A percentile compares a stretch with the other conserved stretches of the same genome.
These are phyloP conservation scores for Cuniculus paca DNA, from an alignment of 2,797 vertebrate genomes.

Conservation along the genomic window DNA sequence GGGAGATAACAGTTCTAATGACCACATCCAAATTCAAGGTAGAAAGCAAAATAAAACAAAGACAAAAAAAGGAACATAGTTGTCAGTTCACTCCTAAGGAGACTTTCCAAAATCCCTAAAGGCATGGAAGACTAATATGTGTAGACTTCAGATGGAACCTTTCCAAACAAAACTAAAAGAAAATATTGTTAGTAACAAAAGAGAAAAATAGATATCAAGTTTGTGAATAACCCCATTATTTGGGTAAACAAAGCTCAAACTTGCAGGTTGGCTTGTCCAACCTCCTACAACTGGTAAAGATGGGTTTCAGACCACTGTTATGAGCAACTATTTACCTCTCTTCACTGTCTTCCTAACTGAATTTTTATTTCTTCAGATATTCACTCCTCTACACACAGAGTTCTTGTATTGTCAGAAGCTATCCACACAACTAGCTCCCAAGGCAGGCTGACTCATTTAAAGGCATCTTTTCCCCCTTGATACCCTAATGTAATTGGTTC, in stretches of 20 bases:
- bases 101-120: slow-evolving; percentile 8
- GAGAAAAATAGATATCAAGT: neutral
- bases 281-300: neutral
- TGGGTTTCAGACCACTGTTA: neutral
- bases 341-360: neutral
- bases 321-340: neutral
- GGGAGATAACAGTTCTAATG: neutral
- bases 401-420: neutral
- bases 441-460: neutral
- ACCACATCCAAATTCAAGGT: slow-evolving; percentile 15
- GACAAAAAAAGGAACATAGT: neutral
- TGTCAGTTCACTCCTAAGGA: slow-evolving; percentile 1
- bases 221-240: neutral
- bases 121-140: neutral
- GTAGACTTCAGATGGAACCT: neutral
- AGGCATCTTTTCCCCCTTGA: neutral
- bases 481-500: neutral
- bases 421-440: neutral
- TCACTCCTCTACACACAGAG: neutral
- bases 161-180: slow-evolving; percentile 2
- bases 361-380: neutral
- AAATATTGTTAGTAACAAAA: slow-evolving; percentile 14
- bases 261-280: neutral
- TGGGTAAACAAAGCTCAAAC: slow-evolving; percentile 46
- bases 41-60: neutral